These are phyloP conservation scores for Poliocrania exsul DNA, from an alignment of 2,797 vertebrate species.

Conservation along the genomic window DNA sequence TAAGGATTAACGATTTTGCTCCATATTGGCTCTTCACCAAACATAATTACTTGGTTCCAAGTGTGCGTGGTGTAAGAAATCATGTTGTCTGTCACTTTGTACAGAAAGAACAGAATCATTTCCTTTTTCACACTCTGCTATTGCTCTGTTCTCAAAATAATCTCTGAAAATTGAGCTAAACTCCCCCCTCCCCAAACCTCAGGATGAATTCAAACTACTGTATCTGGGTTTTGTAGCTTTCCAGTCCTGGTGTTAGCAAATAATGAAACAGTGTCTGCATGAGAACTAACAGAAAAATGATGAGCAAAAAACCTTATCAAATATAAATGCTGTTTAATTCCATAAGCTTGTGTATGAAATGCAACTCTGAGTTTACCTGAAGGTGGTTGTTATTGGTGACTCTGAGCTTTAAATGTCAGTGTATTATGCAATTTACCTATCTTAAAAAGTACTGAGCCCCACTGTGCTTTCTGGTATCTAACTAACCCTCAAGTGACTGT, in stretches of 20 bases:
- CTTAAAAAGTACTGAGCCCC: background rate
- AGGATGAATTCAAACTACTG: background rate
- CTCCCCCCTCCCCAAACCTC: background rate
- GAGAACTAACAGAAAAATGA: background rate
- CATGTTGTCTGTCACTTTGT: background rate
- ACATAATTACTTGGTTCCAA: background rate
- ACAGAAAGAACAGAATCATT: background rate
- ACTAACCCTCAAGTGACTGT: background rate
- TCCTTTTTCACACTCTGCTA: background rate
- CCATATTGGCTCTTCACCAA: background rate
- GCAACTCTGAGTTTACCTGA: background rate
- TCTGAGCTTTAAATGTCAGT: background rate
- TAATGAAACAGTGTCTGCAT: background rate
- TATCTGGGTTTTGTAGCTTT: background rate
- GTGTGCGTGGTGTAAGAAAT: background rate
- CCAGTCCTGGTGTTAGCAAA: background rate
- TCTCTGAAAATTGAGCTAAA: background rate
- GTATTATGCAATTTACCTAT: background rate
- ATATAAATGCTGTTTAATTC: background rate
- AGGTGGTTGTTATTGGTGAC: background rate
- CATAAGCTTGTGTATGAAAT: background rate
- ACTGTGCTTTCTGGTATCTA: background rate
- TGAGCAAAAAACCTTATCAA: background rate
- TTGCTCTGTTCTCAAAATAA: background rate
- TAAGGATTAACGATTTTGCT: background rate